Evolutionary conservation across 2,113 vertebrate species (phyloP), one percentile per base, ranked within the genome.

Genomic region (Ophthalmolycus amberensis): DNA sequence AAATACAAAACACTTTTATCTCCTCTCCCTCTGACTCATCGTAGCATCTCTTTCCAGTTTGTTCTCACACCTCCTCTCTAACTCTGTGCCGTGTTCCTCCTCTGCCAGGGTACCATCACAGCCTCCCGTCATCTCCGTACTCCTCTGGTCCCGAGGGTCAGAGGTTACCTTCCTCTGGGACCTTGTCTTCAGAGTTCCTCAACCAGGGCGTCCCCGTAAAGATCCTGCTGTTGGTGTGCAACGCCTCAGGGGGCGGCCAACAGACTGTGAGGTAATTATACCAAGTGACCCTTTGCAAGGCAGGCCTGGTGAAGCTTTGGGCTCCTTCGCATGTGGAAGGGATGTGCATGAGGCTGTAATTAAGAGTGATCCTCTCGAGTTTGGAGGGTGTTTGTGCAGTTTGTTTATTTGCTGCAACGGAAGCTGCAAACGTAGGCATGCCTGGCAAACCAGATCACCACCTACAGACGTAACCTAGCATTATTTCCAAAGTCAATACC

Each of bases 161-260:
- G 44, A 92, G 87, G 72, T 89, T 94, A 42, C 85, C 87, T 2
- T 89, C 94, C 0, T 91, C 94, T 0, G 90, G 94, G 0, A 87
- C 96, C 9, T 48, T 94, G 85, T 97, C 97, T 0, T 96, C 96
- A 0, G 97, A 97, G 83, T 94, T 95, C 77, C 93, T 95, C 81
- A 94, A 96, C 81, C 93, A 95, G 4, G 90, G 89, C 0, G 77
- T 79, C 0, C 89, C 94, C 0, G 75, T 90, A 59, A 96, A 95
- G 94, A 91, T 98, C 68, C 93, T 97, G 18, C 93, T 99, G 82
- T 93, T 99, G 90, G 95, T 98, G 85, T 99, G 98, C 90, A 97
- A 98, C 78, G 84, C 95, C 0, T 95, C 94, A 0, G 96, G 96
- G 7, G 68, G 92, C 0, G 96, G 96, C 5, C 94, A 96, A 9